A percentile compares a stretch with the other conserved stretches of the same genome.
These are phyloP conservation scores for Alauda arvensis DNA, from an alignment of 2,797 vertebrate genomes.

Conservation along the genomic window DNA sequence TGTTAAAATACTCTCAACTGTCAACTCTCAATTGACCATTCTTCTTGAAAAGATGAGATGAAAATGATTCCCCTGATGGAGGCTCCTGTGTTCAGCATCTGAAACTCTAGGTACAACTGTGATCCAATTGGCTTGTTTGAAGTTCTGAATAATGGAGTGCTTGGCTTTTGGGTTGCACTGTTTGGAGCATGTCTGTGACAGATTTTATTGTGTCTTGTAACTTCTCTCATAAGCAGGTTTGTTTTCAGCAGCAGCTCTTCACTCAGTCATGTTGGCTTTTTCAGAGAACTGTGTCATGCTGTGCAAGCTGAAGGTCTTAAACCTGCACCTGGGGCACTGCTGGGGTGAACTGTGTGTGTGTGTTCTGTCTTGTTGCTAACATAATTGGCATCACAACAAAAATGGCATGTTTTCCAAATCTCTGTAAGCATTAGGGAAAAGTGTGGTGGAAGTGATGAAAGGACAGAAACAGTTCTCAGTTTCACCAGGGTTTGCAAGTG, in stretches of 20 bases:
- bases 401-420: neutral
- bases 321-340: conserved; percentile 12
- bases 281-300: neutral
- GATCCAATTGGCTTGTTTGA: conserved; percentile 1
- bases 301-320: conserved; percentile 23
- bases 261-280: conserved; percentile 38
- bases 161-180: conserved; percentile 38
- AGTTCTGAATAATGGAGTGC: conserved; percentile 28
- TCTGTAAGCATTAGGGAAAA: neutral
- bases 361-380: neutral
- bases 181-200: conserved; percentile 44
- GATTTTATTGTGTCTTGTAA: conserved; percentile 19
- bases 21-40: conserved; percentile 32
- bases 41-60: neutral
- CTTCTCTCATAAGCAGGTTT: conserved; percentile 46
- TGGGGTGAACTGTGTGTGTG: neutral
- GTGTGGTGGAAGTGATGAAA: neutral
- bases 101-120: conserved; percentile 24
- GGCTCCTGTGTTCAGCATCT: conserved; percentile 15
- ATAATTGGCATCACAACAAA: neutral
- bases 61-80: neutral
- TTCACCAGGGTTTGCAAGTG: neutral
- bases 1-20: conserved; percentile 45
- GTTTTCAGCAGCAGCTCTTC: conserved; percentile 51
- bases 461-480: neutral